Base-by-base conservation (phyloP, 2,797 vertebrate species). In the Zenarchopterus dispar region DNA sequence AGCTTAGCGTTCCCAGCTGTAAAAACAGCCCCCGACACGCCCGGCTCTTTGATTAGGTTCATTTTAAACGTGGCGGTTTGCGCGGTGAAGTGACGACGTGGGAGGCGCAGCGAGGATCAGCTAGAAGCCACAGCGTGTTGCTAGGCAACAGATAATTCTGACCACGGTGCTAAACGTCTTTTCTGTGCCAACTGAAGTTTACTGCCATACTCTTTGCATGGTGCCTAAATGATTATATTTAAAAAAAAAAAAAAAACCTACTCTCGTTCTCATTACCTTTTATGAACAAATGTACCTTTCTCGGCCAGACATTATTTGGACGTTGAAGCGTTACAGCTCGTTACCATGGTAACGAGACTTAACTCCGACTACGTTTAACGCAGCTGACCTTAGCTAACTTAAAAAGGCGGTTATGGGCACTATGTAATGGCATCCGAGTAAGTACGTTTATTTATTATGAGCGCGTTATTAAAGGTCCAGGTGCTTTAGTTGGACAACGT, bases 21-120 rank as follows among this genome's bases (percentile, higher is more conserved):
- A n/a, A n/a, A n/a, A n/a, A n/a, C n/a, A n/a, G 11, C 8, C 16
- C 5, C 19, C 5, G 22, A 13, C 45, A 19, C 17, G 42, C 42
- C 58, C 10, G 26, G 1, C 24, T 56, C 43, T 10, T 18, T 4
- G 18, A 3, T n/a, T 54, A 51, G 22, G 16, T 59, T 56, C 69
- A 15, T 62, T 91, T 88, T 80, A 84, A 90, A 91, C 81, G 85
- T 90, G 82, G 90, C 88, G 84, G 84, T 86, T 80, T 84, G 61
- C 62, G 56, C 78, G 45, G 11, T 58, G 44, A 78, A 73, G 62
- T 85, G 84, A 86, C 86, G 84, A 84, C 84, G 84, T 88, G 82
- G 83, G 87, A 84, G 83, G 82, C 68, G 85, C 75, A 79, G 81
- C 61, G 50, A 71, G 2, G 49, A 77, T 69, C 67, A 74, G 72